Base-by-base conservation (phyloP, 1,140 invertebrate genomes). In the Araneus ventricosus region DNA sequence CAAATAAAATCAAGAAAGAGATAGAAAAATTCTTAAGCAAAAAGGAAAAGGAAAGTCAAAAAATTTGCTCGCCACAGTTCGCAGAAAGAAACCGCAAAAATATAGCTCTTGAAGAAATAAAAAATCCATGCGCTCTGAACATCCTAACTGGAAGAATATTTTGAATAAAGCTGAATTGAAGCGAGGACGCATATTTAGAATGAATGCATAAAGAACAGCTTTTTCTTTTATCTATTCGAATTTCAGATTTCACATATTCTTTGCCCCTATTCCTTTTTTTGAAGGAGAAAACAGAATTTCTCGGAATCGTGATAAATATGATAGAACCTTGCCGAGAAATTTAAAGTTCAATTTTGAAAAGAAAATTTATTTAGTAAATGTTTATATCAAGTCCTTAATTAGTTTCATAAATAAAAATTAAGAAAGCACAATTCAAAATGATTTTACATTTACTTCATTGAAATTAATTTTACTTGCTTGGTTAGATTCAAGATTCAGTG, bases 131-230 rank as follows among this genome's bases (percentile, higher is more conserved):
- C n/a, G 24, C 24, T 30, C 2, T 67, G 24, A 67, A 67, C 61
- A 5, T 20, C 52, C 63, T 88, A 45, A 27, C 63, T 70, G 61
- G 61, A 17, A 75, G 61, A 63, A 45, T 88, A 88, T 88, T 88
- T 88, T 88, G 87, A 88, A 88, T 88, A 88, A 88, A 88, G 61
- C 41, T 41, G 67, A 88, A 88, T 88, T 88, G 52, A 75, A 63
- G 37, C 34, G 27, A 67, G 8, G 45, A 52, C 41, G 82, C 82
- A 27, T 88, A 70, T 88, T 70, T 70, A 70, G 63, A 75, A 67
- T 75, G 57, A 61, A 87, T 87, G 57, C 59, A 87, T 61, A 22
- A 63, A 63, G 59, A 14, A 52, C 10, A 52, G 10, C 0, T 52
- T 52, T 52, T 2, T 52, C 45, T 52, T 52, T 14, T 14, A 14